Evolutionary conservation across 2,113 vertebrate genomes (phyloP).

Genomic region (Apistogramma diplotaenia): DNA sequence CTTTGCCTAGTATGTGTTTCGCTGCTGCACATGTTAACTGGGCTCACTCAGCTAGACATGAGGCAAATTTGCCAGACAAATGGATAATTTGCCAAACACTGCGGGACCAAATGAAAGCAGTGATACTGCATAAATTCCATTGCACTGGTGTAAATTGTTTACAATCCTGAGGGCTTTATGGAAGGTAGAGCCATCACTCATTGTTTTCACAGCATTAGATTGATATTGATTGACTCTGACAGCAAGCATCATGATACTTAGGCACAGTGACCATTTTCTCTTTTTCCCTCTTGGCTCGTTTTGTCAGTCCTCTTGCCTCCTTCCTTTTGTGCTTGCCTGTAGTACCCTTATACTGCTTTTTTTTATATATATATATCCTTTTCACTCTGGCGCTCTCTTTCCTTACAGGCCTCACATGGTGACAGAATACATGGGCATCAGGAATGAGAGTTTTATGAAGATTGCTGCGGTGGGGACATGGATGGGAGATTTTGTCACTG

Average conservation of each 20-base stretch:
- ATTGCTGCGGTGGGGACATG: slow-evolving; percentile 96
- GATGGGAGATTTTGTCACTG: slow-evolving; percentile 99
- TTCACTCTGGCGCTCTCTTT: not conserved
- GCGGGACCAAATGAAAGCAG: slow-evolving; percentile 34
- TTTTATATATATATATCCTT: not conserved
- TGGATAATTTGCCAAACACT: slow-evolving; percentile 52
- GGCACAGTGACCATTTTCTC: slow-evolving; percentile 33
- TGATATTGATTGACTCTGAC: slow-evolving; percentile 69
- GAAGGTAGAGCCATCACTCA: slow-evolving; percentile 47
- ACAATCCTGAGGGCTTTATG: slow-evolving; percentile 29
- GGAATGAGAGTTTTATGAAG: slow-evolving; percentile 99
- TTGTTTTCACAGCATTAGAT: slow-evolving; percentile 53
- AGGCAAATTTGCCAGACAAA: slow-evolving; percentile 62
- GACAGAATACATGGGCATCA: slow-evolving; percentile 98
- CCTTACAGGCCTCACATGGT: slow-evolving; percentile 88
- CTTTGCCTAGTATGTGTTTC: not conserved
- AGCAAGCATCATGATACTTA: slow-evolving; percentile 59
- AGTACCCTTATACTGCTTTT: not conserved
- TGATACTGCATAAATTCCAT: slow-evolving; percentile 30
- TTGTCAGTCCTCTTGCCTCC: not conserved
- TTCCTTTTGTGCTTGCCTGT: slow-evolving; percentile 9
- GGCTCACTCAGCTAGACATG: slow-evolving; percentile 21
- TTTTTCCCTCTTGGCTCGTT: slow-evolving; percentile 13
- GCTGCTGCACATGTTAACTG: slow-evolving; percentile 6
- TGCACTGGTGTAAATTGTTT: slow-evolving; percentile 46